Base-by-base conservation (phyloP, 2,113 vertebrate species). In the Dicerorhinus sumatrensis region DNA sequence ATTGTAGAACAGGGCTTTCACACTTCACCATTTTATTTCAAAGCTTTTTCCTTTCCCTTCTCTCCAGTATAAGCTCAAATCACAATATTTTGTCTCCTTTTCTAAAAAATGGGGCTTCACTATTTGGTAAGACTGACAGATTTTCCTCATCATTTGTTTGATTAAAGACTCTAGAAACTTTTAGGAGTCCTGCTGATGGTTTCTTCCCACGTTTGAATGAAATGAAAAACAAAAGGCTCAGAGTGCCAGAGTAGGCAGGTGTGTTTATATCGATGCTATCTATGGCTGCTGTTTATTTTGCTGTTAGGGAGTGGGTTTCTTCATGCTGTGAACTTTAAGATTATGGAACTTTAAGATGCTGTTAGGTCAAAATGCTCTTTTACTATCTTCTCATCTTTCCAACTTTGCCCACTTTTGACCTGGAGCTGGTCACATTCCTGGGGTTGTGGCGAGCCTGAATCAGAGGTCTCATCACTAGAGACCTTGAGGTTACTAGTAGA, bases 261-360 rank as follows among this genome's bases (percentile, higher is more conserved):
- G 92, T 96, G 80, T 98, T 97, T 97, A 81, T 85, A 72, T 8
- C 58, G 95, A 92, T 97, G 94, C 96, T 97, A 87, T 97, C 89
- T 96, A 81, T 95, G 91, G 87, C 84, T 72, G 67, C 80, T 95
- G 33, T 91, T 97, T 97, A 96, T 80, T 95, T 85, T 76, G 36
- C 84, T 93, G 58, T 87, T 84, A 91, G 89, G 67, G 96, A 92
- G 81, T 62, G 75, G 48, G 39, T 86, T 90, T 83, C 89, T 96
- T 88, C 77, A 80, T 23, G 63, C 94, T 94, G 73, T 17, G 25
- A 92, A 73, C 93, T 72, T 92, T 62, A 92, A 75, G 72, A 79
- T 91, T 89, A 80, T 31, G 46, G 65, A 97, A 76, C n/a, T 75
- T 79, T 72, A 58, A 79, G 54, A 89, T 95, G 63, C 48, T 31